phyloP scores from a whole-genome alignment of 1,140 invertebrate species.

The Brachionus rotundiformis region DNA sequence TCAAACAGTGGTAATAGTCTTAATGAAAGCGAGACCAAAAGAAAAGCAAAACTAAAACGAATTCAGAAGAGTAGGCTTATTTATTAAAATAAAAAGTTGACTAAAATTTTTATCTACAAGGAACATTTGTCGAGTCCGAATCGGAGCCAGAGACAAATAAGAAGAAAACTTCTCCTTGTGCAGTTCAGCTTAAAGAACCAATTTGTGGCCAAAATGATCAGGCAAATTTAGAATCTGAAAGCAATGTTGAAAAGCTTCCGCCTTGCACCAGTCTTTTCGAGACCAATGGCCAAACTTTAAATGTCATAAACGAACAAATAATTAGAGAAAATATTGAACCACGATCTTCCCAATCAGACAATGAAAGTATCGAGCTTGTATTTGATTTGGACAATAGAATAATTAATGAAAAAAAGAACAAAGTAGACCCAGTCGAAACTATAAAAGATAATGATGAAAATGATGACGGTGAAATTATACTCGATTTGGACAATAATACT shows the following conservation, averaged over 20 bases:
- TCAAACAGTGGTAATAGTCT: neutral
- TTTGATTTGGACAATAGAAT: constrained; percentile 11
- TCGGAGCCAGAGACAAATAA: neutral
- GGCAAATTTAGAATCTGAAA: neutral
- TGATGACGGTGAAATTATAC: constrained; percentile 20
- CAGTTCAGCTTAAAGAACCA: neutral
- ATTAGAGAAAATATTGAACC: neutral
- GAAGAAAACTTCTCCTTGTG: neutral
- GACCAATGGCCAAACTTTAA: neutral
- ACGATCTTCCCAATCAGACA: neutral
- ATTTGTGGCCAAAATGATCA: neutral
- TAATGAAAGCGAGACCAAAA: neutral
- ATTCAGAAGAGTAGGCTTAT: constrained; percentile 45
- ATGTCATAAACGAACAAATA: constrained; percentile 23
- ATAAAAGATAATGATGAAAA: neutral
- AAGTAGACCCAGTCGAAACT: neutral
- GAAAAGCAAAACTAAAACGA: constrained; percentile 23
- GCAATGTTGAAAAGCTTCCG: constrained; percentile 20
- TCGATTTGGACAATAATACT: constrained; percentile 48
- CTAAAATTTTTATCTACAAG: too few relatives aligned
- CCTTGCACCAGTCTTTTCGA: constrained; percentile 30
- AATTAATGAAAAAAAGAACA: neutral
- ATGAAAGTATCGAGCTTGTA: constrained; percentile 30
- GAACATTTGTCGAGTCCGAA: constrained; percentile 38
- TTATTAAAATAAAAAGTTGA: neutral